phyloP scores from a whole-genome alignment of 2,888 invertebrate genomes.

The Brenthis ino region DNA sequence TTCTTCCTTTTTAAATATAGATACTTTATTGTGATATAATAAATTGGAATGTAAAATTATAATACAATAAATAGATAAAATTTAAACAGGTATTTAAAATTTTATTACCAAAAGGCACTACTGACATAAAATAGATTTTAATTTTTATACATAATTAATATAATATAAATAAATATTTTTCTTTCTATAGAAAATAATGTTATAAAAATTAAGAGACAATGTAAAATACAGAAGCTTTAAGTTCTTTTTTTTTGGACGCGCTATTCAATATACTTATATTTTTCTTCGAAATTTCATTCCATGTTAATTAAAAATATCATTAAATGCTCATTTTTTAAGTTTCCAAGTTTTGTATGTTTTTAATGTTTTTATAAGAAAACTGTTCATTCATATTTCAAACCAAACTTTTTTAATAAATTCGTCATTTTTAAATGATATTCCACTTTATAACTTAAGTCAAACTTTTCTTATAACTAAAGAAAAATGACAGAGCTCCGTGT shows the following conservation, averaged over 20 bases:
- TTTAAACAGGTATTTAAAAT: conserved; percentile 2
- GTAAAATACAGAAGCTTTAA: not conserved
- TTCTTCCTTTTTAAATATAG: conserved; percentile 22
- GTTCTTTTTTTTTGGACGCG: conserved; percentile 3
- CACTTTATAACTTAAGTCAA: conserved; percentile 17
- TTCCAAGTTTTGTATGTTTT: not conserved
- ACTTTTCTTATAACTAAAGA: conserved; percentile 27
- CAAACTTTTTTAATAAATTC: conserved; percentile 18
- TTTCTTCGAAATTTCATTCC: conserved; percentile 7
- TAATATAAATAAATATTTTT: conserved; percentile 8
- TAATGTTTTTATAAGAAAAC: not conserved
- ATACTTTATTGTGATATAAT: conserved; percentile 21
- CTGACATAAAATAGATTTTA: conserved; percentile 9
- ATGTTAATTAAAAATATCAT: not conserved
- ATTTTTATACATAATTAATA: not conserved
- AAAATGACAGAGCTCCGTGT: conserved; percentile 19
- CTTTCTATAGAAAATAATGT: conserved; percentile 3
- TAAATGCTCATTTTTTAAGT: not conserved
- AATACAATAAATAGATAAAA: conserved; percentile 2
- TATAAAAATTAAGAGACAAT: conserved; percentile 1
- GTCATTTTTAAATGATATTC: conserved; percentile 12
- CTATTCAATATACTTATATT: conserved; percentile 10
- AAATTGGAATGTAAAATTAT: conserved; percentile 36
- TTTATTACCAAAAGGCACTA: conserved; percentile 35
- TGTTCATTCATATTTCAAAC: not conserved